Evolutionary conservation across 2,797 vertebrate species (phyloP), one percentile per base, ranked within the genome.

Genomic region (Pampus argenteus): DNA sequence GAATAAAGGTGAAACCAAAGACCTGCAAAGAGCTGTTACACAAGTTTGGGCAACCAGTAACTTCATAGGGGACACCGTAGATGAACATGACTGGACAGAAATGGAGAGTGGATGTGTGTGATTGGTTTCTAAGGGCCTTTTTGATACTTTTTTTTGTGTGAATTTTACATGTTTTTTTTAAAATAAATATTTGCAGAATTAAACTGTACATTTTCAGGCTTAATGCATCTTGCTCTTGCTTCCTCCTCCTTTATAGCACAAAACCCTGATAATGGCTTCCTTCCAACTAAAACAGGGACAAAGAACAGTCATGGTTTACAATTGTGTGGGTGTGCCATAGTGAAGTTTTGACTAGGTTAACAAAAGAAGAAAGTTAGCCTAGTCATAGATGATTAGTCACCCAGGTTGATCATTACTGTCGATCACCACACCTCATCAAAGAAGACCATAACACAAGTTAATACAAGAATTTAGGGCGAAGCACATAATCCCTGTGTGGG

Each of bases 1-100:
- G 50, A 78, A 82, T 76, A 71, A 44, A 83, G n/a, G 29, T 84
- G 88, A 92, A 88, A 90, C 88, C 81, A 49, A 77, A 88, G 74
- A 82, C 79, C 44, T 72, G 65, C 62, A 38, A 23, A 75, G 61
- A 82, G 78, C 66, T 65, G 66, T 55, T 65, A 14, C 57, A 60
- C 68, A 64, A 74, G 74, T 84, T 60, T 72, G 29, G 57, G 62
- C 59, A 34, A 74, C 31, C 0, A 25, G 60, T 69, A 86, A 76
- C 66, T 36, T 73, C 40, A 79, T 38, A 34, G 47, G 26, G 63
- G 79, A 59, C 59, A 56, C 2, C 18, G 9, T 50, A 71, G 76
- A 71, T 29, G 56, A 84, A 78, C 66, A 20, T 88, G 81, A 90
- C 58, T 18, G 29, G 48, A 51, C 69, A 81, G 71, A 87, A 88